Evolutionary conservation across 2,888 invertebrate genomes (phyloP), one percentile per base, ranked within the genome.

Genomic region (Incurvaria masculella): DNA sequence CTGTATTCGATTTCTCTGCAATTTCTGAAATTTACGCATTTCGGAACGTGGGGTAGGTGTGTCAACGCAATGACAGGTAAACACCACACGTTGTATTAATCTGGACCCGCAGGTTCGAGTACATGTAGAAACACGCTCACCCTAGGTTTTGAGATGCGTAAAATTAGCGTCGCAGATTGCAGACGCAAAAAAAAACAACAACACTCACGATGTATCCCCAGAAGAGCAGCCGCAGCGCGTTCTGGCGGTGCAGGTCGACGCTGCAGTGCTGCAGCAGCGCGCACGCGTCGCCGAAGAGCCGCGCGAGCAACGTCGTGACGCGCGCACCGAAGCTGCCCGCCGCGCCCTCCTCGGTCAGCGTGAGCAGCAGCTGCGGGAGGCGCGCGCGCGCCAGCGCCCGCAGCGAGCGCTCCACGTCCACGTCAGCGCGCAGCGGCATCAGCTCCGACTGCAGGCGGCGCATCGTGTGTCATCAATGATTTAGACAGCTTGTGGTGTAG

Each of bases 271-370:
- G 53, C 10, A 72, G 50, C 2, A 71, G 56, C 0, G 65, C 55
- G 53, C 70, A 69, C 23, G 69, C 46, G 43, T 73, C 72, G 2
- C 54, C 59, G 57, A 61, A 70, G 16, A 71, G 55, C 1, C 65
- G 56, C 2, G 61, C 47, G 52, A 68, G 62, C 11, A 65, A 55
- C 2, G 57, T 50, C 52, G 68, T 71, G 61, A 69, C 70, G 0
- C 67, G 59, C 1, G 61, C 53, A 0, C 60, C 57, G 49, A 61
- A 61, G 14, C 17, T 14, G 21, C 17, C 41, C 48, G 52, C 27
- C 1, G 64, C 66, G 0, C 55, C 56, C 16, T 46, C 33, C 0
- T 57, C 54, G 0, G 64, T 59, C 4, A 67, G 57, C 4, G 59
- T 57, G 1, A 64, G 59, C 21, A 69, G 57, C 10, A 72, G 46